Base-by-base conservation (phyloP, 2,888 invertebrate genomes). In the Parnassius smintheus region DNA sequence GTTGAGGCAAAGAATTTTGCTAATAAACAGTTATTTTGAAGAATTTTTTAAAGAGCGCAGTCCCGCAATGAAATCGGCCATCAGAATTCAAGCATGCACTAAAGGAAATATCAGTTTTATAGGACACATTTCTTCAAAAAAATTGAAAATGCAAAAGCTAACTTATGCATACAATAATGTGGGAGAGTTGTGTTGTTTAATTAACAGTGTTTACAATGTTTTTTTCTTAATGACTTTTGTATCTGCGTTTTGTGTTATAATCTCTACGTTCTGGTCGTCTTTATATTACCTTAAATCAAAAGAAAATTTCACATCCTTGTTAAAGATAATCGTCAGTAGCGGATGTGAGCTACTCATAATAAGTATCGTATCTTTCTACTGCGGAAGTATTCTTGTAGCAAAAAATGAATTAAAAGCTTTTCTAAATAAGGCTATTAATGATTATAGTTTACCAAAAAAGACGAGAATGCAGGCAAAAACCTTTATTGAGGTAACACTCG, bases 391-490 rank as follows among this genome's bases (percentile, higher is more conserved):
- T 13, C 72, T 76, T 53, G 45, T 70, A 11, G 73, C 76, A 9
- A 77, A 85, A 12, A 79, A 77, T n/a, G 66, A 71, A 7, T 83
- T 83, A 0, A 84, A 78, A 65, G 69, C 78, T 41, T 68, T 85
- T 42, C 74, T 87, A 1, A 85, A 85, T 64, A 81, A 87, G 63
- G 62, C 88, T 2, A 78, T 87, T 42, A 86, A 86, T 82, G 80
- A 85, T 66, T 86, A 88, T 60, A 75, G 77, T 22, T 72, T 86
- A 3, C 83, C 86, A 1, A 78, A 74, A 62, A 69, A 68, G 1
- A 81, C 83, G 75, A 72, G 86, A 55, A 68, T 78, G 7, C 83
- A 86, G 70, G 83, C 85, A 4, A 88, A 88, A 69, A 78, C 81
- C 2, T 88, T 88, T 57, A 80, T 85, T 77, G 81, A 85, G 51